Conservation (phyloP, 2,113 vertebrate species). For the Tachycineta bicolor region DNA sequence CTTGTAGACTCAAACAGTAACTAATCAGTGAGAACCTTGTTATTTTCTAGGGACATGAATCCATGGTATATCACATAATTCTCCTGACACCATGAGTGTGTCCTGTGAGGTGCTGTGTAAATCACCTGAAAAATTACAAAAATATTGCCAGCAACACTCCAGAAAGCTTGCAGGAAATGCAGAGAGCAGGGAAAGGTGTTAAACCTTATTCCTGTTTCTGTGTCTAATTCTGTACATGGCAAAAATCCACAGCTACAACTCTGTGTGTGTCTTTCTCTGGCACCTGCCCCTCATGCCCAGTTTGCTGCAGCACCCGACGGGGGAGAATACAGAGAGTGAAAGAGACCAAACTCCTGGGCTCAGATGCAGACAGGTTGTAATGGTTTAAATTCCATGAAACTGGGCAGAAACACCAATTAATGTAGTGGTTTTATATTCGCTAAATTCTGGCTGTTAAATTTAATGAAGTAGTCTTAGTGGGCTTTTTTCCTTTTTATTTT, state of each 20-base stretch:
- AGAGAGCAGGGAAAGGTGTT: background rate
- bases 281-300: background rate
- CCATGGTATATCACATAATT: background rate
- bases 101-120: background rate
- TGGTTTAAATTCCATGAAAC: too few relatives aligned
- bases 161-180: background rate
- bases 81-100: background rate
- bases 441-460: too few relatives aligned
- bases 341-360: background rate
- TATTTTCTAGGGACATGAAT: background rate
- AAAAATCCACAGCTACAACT: background rate
- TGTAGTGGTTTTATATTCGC: too few relatives aligned
- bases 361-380: background rate
- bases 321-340: background rate
- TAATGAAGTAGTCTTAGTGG: too few relatives aligned
- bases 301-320: background rate
- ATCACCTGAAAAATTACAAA: background rate
- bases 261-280: background rate
- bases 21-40: background rate
- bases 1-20: background rate
- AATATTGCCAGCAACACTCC: background rate
- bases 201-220: background rate
- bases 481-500: too few relatives aligned
- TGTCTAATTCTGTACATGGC: background rate
- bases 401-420: too few relatives aligned